These are phyloP conservation scores for Bujurquina vittata DNA, from an alignment of 2,113 vertebrate genomes.

Conservation along the genomic window DNA sequence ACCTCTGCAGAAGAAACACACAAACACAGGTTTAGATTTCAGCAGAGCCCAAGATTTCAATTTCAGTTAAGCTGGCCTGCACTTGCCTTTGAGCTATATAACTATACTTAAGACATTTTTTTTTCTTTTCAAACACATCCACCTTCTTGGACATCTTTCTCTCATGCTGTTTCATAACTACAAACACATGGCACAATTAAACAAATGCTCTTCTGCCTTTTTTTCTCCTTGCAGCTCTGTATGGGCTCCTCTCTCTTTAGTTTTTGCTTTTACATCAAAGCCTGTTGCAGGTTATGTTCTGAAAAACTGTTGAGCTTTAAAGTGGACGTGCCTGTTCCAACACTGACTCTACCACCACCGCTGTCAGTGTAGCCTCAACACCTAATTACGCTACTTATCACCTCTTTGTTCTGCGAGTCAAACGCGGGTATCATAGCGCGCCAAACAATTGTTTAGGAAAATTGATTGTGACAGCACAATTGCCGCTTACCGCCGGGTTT, in stretches of 20 bases:
- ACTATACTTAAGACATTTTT: neutral
- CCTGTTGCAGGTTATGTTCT: slow-evolving; percentile 5
- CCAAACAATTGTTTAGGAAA: slow-evolving; percentile 40
- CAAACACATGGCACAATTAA: neutral
- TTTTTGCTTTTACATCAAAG: slow-evolving; percentile 2
- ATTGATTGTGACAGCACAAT: slow-evolving; percentile 61
- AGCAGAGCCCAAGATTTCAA: neutral
- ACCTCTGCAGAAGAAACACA: slow-evolving; percentile 78
- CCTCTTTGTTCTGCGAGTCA: slow-evolving; percentile 29
- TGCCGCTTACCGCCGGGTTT: slow-evolving; percentile 33
- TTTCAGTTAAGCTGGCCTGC: neutral
- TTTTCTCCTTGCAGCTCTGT: neutral
- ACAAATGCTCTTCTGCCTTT: neutral
- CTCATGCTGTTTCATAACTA: neutral
- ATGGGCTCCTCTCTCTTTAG: neutral
- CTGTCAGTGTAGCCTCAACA: slow-evolving; percentile 43
- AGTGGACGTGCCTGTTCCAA: slow-evolving; percentile 5
- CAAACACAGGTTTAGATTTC: slow-evolving; percentile 18
- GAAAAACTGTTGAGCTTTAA: slow-evolving; percentile 10
- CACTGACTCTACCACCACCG: slow-evolving; percentile 26
- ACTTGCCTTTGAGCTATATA: neutral
- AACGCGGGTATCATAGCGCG: neutral
- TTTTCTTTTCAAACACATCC: neutral
- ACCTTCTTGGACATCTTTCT: neutral
- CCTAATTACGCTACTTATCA: slow-evolving; percentile 21